Evolutionary conservation across 2,888 invertebrate species (phyloP).

Genomic region (Orchesellides sinensis): DNA sequence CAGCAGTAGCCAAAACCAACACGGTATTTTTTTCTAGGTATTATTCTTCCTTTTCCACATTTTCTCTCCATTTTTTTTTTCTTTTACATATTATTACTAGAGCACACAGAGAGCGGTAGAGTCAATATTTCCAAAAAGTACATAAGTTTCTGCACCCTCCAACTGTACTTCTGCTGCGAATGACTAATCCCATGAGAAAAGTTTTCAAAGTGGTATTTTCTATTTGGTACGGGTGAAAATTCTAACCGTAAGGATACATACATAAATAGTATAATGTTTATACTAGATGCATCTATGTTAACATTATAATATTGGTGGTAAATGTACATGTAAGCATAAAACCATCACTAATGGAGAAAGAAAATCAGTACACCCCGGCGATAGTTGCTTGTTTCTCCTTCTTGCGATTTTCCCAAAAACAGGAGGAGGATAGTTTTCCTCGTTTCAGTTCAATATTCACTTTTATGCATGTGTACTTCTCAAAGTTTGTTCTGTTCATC

Average conservation of each 20-base stretch:
- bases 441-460: constrained; percentile 35
- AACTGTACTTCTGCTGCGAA: too few species aligned
- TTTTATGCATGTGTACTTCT: constrained; percentile 17
- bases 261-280: too few species aligned
- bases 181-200: constrained; percentile 43
- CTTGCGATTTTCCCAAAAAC: constrained; percentile 2
- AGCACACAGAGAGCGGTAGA: not conserved
- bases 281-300: too few species aligned
- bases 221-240: too few species aligned
- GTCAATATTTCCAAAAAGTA: constrained; percentile 30
- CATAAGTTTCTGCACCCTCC: constrained; percentile 19
- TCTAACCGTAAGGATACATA: too few species aligned
- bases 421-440: constrained; percentile 14
- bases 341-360: too few species aligned
- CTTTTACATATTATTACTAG: constrained; percentile 15
- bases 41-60: not conserved
- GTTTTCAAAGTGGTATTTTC: constrained; percentile 37
- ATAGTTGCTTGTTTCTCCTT: too few species aligned
- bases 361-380: too few species aligned
- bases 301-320: too few species aligned
- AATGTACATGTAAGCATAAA: too few species aligned
- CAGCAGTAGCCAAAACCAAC: not conserved
- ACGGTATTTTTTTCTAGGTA: not conserved
- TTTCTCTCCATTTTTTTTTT: not conserved
- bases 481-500: not conserved